Base-by-base conservation (phyloP, 2,113 vertebrate genomes). In the Athene cunicularia region DNA sequence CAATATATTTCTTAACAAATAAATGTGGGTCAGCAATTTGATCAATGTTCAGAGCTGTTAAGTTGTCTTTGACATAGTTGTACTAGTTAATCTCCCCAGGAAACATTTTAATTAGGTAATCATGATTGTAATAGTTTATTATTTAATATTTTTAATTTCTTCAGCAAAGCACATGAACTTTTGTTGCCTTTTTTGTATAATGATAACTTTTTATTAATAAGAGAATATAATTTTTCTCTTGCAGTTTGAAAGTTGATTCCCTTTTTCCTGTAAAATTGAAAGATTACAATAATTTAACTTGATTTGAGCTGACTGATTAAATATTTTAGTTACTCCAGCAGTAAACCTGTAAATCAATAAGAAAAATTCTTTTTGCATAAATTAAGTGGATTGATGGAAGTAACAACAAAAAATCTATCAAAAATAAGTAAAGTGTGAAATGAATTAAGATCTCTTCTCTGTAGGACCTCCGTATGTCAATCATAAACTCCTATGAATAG, bases 1-100 rank as follows among this genome's bases (percentile, higher is more conserved):
- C 18, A 8, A 0, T 11, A 0, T 49, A 24, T 55, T 95, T 63
- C 20, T 41, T 70, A 15, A 3, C n/a, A 60, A 26, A 24, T 56
- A 59, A 26, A 20, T 67, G 62, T 35, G 45, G 14, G 13, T 73
- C 32, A 68, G 71, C 33, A 43, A 3, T 60, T 64, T 68, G 39
- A 39, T 83, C 10, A 20, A 5, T 66, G 14, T 77, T 94, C 33
- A 71, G 41, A 67, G 28, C 18, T 60, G 11, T 88, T 47, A 47
- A 13, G 7, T 18, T 82, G 35, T 56, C 47, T 86, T 74, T 87
- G 41, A n/a, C 8, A 4, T 55, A 8, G 9, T 71, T 52, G 3
- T 55, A 27, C 16, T 41, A 43, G 24, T 63, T 80, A n/a, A 41
- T 50, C 17, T 80, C 3, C 6, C 6, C 19, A 74, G 73, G 28